These are phyloP conservation scores for Platichthys flesus DNA, from an alignment of 2,113 vertebrate species.

Conservation along the genomic window DNA sequence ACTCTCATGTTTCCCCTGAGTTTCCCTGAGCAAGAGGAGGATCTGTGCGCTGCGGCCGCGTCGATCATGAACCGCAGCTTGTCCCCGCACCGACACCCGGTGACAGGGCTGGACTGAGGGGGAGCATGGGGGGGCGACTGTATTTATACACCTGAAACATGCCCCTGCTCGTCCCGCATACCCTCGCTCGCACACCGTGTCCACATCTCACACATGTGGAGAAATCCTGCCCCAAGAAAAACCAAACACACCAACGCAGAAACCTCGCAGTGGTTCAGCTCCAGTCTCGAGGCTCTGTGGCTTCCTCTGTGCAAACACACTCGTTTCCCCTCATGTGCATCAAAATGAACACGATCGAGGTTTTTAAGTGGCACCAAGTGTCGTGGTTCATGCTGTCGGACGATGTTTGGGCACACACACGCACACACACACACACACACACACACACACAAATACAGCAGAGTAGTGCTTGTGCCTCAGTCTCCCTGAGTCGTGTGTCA, in stretches of 20 bases:
- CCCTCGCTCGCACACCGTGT: slow-evolving; percentile 2
- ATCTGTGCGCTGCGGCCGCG: slow-evolving; percentile 5
- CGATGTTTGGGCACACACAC: slow-evolving; percentile 33
- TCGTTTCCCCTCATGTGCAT: neutral
- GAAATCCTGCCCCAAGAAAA: neutral
- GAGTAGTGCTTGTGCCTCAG: slow-evolving; percentile 37
- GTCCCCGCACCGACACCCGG: slow-evolving; percentile 23
- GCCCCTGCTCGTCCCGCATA: neutral
- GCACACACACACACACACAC: neutral
- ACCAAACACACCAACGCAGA: neutral
- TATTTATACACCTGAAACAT: slow-evolving; percentile 36
- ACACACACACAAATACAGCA: slow-evolving; percentile 12
- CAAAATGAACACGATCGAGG: neutral
- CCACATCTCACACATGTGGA: neutral
- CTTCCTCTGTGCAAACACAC: neutral
- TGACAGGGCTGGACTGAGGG: neutral
- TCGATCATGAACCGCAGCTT: slow-evolving; percentile 19
- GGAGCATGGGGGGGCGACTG: neutral
- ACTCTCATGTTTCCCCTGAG: neutral
- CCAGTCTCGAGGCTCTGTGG: slow-evolving; percentile 29
- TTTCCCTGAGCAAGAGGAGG: neutral
- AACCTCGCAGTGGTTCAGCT: slow-evolving; percentile 16
- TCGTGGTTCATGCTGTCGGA: slow-evolving; percentile 16
- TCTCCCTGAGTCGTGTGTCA: slow-evolving; percentile 55
- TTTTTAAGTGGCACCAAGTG: slow-evolving; percentile 16